A percentile compares a stretch with the other conserved stretches of the same genome.
Conservation (phyloP, 2,888 invertebrate genomes). For the Raillietiella orientalis region DNA sequence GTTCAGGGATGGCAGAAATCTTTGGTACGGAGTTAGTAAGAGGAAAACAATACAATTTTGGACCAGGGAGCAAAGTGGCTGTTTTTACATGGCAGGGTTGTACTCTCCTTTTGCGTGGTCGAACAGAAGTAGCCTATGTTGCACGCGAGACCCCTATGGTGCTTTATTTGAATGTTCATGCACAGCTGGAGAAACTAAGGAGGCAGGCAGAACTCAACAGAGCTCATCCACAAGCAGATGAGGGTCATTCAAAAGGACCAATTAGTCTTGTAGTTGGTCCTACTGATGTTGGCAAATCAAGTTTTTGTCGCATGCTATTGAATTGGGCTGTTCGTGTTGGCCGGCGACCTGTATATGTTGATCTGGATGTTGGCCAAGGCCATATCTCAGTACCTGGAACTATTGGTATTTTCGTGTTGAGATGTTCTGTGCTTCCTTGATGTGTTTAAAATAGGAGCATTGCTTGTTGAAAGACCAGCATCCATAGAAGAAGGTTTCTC, state of each 20-base stretch:
- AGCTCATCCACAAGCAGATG: conserved; percentile 15
- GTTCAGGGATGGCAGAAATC: conserved; percentile 68
- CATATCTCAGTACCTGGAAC: conserved; percentile 71
- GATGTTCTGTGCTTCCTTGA: conserved; percentile 4
- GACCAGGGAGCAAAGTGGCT: conserved; percentile 66
- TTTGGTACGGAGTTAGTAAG: conserved; percentile 87
- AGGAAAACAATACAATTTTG: conserved; percentile 65
- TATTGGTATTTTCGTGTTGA: conserved; percentile 21
- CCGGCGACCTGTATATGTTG: conserved; percentile 49
- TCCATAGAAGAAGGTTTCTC: conserved; percentile 83
- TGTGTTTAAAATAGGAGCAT: conserved; percentile 22
- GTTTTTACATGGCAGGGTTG: conserved; percentile 92
- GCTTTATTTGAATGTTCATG: conserved; percentile 80
- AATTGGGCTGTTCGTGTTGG: conserved; percentile 77
- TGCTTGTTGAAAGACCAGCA: conserved; percentile 68
- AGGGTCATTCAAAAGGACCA: conserved; percentile 25
- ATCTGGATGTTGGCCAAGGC: conserved; percentile 84
- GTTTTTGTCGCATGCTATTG: conserved; percentile 48
- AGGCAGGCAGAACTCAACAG: conserved; percentile 36
- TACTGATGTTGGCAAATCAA: conserved; percentile 83
- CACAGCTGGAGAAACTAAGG: conserved; percentile 65
- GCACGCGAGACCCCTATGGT: conserved; percentile 92
- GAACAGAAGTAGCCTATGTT: conserved; percentile 62
- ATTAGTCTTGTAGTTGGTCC: conserved; percentile 76
- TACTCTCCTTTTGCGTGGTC: conserved; percentile 45